Base-by-base conservation (phyloP, 2,113 vertebrate genomes). In the Hylia prasina region DNA sequence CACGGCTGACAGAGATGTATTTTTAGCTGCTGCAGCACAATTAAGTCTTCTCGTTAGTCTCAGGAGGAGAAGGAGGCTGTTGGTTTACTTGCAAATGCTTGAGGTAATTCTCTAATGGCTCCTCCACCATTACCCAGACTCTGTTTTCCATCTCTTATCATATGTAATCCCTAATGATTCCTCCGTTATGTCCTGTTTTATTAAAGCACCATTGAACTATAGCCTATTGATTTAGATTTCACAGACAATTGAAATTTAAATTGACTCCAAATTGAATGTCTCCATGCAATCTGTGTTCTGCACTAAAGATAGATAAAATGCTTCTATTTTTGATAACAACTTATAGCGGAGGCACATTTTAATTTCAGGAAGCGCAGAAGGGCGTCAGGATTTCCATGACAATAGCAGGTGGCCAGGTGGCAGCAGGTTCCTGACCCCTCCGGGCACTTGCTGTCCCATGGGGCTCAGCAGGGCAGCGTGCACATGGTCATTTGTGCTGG, bases 201-300 rank as follows among this genome's bases (percentile, higher is more conserved):
- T 98, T 98, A 98, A 98, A 98, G 97, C 97, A 44, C 97, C 98
- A 97, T 97, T 98, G 98, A 98, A 98, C 98, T 98, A 98, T 98
- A 98, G 97, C 98, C 98, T 98, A 98, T 98, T 98, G 98, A 98
- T 98, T 98, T 97, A 97, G 98, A 98, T 98, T 98, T 98, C 98
- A 98, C 98, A 98, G 98, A 97, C 98, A 98, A 98, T 98, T 98
- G 98, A 98, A 98, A 98, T 98, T 98, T 98, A 98, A 98, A 98
- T 98, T 98, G 98, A 98, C 98, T 98, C 95, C 97, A 98, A 98
- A 98, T 98, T 98, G 98, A 98, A 98, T 97, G 97, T 98, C 98
- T 98, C 98, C 98, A 35, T 94, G 97, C 97, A 98, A 97, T 97
- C 97, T 97, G 97, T 97, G 97, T 96, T 97, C 98, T 93, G 96